Conservation (phyloP, 2,888 invertebrate species). For the Melieria crassipennis region DNA sequence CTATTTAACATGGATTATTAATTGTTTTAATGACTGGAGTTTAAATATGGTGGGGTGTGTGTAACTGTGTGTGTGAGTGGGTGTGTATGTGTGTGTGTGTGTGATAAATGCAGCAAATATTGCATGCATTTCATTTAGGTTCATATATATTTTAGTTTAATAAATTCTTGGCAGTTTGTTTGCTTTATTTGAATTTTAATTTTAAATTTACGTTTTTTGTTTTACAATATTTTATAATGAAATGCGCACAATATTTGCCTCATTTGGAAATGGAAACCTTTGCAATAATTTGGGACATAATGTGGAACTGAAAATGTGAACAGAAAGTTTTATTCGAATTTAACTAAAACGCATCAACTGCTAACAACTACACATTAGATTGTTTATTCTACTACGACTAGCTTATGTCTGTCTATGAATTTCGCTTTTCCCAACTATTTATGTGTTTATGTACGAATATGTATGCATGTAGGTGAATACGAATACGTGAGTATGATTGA, state of each 20-base stretch:
- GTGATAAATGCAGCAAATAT: constrained; percentile 36
- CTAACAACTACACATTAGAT: not conserved
- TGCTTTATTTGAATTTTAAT: not conserved
- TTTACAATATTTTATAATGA: not conserved
- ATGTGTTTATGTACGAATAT: not conserved
- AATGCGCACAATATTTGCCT: not conserved
- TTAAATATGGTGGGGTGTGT: not conserved
- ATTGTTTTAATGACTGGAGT: constrained; percentile 21
- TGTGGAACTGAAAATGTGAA: not conserved
- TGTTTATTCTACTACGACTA: not conserved
- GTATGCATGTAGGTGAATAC: not conserved
- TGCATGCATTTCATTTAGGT: constrained; percentile 38
- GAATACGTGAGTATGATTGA: not conserved
- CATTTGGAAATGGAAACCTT: not conserved
- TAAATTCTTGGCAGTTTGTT: constrained; percentile 3
- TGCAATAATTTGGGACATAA: not conserved
- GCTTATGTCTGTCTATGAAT: not conserved
- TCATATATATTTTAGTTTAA: constrained; percentile 26
- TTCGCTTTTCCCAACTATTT: not conserved
- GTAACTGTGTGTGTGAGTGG: constrained; percentile 16
- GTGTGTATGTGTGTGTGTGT: constrained; percentile 19
- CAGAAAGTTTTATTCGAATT: not conserved
- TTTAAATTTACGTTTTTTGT: not conserved
- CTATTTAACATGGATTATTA: constrained; percentile 44
- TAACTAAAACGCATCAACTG: not conserved